phyloP scores from a whole-genome alignment of 2,797 vertebrate species.

The Semaprochilodus insignis region DNA sequence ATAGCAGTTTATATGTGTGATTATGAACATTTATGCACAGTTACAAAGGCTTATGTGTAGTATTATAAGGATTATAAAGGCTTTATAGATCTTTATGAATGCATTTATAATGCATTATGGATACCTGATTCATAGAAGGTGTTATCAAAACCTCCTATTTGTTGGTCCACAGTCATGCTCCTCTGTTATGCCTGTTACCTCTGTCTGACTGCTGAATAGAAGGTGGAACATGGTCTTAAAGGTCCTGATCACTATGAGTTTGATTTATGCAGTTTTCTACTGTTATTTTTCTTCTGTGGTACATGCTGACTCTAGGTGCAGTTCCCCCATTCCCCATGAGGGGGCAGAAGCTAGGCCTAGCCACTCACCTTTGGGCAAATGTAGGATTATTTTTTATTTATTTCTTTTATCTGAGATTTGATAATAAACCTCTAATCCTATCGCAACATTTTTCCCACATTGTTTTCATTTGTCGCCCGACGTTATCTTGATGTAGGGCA shows the following conservation, averaged over 20 bases:
- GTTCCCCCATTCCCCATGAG: conserved; percentile 30
- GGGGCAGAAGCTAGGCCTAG: conserved; percentile 26
- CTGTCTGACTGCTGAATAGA: not conserved
- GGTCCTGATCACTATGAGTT: not conserved
- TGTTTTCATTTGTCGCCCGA: conserved; percentile 37
- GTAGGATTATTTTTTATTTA: not conserved
- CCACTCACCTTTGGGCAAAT: not conserved
- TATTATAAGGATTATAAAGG: no score
- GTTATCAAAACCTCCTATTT: no score
- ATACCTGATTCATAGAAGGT: no score
- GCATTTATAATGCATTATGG: no score
- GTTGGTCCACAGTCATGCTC: no score
- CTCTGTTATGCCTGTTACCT: not conserved
- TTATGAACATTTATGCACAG: no score
- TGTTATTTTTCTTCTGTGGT: not conserved
- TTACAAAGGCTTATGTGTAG: no score
- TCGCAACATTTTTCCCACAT: conserved; percentile 15
- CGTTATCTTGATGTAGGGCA: conserved; percentile 24
- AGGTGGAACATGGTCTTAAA: not conserved
- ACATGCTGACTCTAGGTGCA: not conserved
- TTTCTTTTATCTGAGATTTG: conserved; percentile 29
- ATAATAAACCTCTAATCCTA: conserved; percentile 35
- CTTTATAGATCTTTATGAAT: no score
- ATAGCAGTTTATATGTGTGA: no score
- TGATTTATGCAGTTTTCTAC: not conserved